These are phyloP conservation scores for Dicyrtomina minuta DNA, from an alignment of 2,888 invertebrate genomes.

Conservation along the genomic window DNA sequence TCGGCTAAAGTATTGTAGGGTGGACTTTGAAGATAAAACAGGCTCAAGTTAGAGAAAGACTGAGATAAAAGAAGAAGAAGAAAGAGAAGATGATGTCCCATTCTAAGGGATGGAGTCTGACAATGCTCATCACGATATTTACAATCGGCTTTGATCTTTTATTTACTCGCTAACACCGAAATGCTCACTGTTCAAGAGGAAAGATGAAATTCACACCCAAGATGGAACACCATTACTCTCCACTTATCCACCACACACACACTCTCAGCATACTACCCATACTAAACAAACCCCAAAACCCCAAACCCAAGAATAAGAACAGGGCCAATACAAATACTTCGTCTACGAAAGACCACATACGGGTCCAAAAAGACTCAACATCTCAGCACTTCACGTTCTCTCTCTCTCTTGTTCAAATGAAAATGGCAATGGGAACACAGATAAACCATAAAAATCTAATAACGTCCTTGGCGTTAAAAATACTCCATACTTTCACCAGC, in stretches of 20 bases:
- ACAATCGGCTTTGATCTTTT: slow-evolving; percentile 27
- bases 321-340: not conserved
- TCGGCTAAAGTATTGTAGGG: no score
- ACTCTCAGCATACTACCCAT: no score
- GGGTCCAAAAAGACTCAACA: no score
- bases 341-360: no score
- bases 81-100: slow-evolving; percentile 7
- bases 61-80: not conserved
- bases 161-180: slow-evolving; percentile 3
- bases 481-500: no score
- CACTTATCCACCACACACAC: no score
- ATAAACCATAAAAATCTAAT: no score
- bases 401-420: no score
- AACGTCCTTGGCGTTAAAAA: no score
- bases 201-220: not conserved
- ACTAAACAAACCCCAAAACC: no score
- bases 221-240: not conserved
- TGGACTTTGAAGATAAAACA: no score
- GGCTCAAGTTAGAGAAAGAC: not conserved
- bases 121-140: slow-evolving; percentile 21
- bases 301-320: not conserved
- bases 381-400: not conserved
- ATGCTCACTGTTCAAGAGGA: not conserved
- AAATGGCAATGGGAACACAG: no score
- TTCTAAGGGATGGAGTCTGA: slow-evolving; percentile 6